These are phyloP conservation scores for Gouania willdenowi DNA, from an alignment of 2,797 vertebrate genomes.

Conservation along the genomic window DNA sequence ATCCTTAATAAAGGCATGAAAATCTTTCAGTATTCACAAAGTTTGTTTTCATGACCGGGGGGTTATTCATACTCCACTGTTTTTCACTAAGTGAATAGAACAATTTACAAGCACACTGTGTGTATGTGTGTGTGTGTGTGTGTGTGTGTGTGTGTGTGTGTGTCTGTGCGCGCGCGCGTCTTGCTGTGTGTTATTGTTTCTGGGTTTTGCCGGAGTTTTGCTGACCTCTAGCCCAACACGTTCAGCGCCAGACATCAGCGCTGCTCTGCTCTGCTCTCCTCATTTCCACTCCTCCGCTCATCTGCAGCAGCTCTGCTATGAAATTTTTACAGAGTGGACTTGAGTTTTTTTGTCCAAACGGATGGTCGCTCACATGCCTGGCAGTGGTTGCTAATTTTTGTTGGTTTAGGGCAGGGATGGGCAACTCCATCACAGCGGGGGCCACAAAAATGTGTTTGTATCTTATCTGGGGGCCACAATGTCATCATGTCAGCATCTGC, in stretches of 20 bases:
- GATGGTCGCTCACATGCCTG: too few relatives aligned
- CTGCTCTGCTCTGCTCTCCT: constrained; percentile 57
- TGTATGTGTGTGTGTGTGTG: constrained; percentile 11
- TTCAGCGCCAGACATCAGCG: constrained; percentile 59
- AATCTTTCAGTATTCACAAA: constrained; percentile 55
- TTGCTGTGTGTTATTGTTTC: constrained; percentile 40
- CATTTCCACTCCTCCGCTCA: constrained; percentile 65
- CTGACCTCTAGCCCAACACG: constrained; percentile 64
- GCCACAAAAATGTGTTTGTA: too few relatives aligned
- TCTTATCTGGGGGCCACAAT: too few relatives aligned
- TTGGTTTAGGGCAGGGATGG: too few relatives aligned
- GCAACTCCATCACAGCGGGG: too few relatives aligned
- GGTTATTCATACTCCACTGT: constrained; percentile 53
- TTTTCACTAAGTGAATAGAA: constrained; percentile 37
- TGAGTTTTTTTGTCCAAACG: too few relatives aligned
- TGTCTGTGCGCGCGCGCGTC: constrained; percentile 7
- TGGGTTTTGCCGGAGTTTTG: constrained; percentile 43
- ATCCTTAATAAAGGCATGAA: constrained; percentile 60
- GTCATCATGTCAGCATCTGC: too few relatives aligned
- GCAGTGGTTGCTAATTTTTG: too few relatives aligned
- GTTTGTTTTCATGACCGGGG: constrained; percentile 61
- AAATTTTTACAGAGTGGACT: constrained; percentile 65
- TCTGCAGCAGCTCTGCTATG: constrained; percentile 59
- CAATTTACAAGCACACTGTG: constrained; percentile 41
- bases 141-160: constrained; percentile 2